A percentile compares a stretch with the other conserved stretches of the same genome.
Conservation (phyloP, 2,113 vertebrate genomes). For the Prolemur simus region DNA sequence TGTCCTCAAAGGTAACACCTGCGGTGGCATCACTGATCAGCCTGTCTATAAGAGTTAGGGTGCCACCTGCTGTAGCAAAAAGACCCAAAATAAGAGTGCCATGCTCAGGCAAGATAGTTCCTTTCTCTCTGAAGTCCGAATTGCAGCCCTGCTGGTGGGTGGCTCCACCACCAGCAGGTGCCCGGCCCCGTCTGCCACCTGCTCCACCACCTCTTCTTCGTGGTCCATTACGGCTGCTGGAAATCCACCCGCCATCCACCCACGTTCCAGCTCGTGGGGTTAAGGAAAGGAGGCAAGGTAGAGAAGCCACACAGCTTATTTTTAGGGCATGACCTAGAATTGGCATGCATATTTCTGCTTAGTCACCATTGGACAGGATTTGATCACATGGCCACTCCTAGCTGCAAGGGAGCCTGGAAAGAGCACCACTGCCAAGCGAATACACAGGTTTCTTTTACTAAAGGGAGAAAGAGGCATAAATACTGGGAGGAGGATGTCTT, state of each 20-base stretch:
- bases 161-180: no score
- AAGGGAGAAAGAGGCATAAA: no score
- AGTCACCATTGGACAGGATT: background rate
- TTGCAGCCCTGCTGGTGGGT: fast-evolving
- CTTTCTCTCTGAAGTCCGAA: background rate
- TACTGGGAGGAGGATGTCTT: background rate
- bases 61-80: background rate
- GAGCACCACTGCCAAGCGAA: fast-evolving
- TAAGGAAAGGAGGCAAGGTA: no score
- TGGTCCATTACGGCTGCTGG: background rate
- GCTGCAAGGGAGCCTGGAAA: background rate
- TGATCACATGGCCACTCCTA: background rate
- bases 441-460: background rate
- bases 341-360: background rate
- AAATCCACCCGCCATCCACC: background rate
- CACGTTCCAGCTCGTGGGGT: background rate
- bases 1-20: background rate
- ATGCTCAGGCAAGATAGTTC: fast-evolving
- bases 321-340: background rate
- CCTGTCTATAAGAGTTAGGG: no score
- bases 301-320: fast-evolving
- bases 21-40: background rate
- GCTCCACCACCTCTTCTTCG: background rate
- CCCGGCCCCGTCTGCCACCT: background rate
- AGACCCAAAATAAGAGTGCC: background rate